Conservation (phyloP, 2,113 vertebrate species). For the Mirza zaza region DNA sequence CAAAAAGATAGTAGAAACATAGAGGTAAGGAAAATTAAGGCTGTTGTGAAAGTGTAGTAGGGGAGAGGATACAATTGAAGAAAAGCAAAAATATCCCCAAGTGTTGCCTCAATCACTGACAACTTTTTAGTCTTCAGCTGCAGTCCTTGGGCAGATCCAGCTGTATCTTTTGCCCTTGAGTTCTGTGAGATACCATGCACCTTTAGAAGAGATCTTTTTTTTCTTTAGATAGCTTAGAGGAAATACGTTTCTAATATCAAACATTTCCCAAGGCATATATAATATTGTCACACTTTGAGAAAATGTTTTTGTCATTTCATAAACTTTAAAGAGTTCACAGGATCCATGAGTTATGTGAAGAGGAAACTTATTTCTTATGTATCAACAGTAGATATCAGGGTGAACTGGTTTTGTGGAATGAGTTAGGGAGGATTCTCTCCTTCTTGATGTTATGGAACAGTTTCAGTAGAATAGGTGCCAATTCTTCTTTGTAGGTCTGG, state of each 20-base stretch:
- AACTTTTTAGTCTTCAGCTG: not conserved
- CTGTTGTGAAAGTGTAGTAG: not conserved
- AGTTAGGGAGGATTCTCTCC: too few relatives aligned
- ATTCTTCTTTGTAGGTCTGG: too few relatives aligned
- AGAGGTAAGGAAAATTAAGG: not conserved
- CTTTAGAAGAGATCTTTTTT: not conserved
- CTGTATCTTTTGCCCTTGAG: not conserved
- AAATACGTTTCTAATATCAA: conserved; percentile 9
- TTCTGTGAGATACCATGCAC: not conserved
- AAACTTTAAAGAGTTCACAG: conserved; percentile 35
- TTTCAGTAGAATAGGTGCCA: too few relatives aligned
- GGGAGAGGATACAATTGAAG: not conserved
- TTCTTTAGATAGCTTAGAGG: not conserved
- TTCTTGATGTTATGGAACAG: too few relatives aligned
- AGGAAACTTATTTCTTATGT: not conserved
- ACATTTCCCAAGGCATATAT: not conserved
- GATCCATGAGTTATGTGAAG: not conserved
- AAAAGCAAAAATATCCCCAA: not conserved
- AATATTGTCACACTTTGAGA: conserved; percentile 41
- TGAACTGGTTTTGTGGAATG: too few relatives aligned
- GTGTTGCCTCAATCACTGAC: not conserved
- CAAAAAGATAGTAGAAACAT: not conserved
- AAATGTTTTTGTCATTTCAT: conserved; percentile 48
- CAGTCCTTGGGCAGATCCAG: not conserved
- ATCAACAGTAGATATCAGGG: not conserved